Percentiles rank a stretch among this genome's conserved stretches.
Conservation (phyloP, 2,888 invertebrate species). For the Endotricha flammealis region DNA sequence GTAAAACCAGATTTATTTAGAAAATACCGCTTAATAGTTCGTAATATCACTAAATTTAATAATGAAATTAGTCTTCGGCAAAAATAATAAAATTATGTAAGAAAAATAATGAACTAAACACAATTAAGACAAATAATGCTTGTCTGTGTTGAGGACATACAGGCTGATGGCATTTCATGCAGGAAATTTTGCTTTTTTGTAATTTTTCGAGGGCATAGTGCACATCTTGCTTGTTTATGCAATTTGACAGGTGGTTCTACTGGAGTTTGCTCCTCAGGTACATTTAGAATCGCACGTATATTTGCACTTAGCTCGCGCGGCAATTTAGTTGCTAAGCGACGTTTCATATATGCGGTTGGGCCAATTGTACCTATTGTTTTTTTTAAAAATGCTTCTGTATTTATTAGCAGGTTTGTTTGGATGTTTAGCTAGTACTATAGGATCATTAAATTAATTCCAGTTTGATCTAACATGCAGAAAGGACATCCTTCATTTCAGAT, state of each 20-base stretch:
- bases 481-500: background rate
- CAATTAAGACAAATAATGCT: too few relatives aligned
- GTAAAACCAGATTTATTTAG: too few relatives aligned
- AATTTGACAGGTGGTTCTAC: slow-evolving; percentile 3
- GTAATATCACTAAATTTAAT: too few relatives aligned
- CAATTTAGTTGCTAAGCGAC: slow-evolving; percentile 2
- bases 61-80: too few relatives aligned
- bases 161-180: background rate
- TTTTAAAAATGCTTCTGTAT: slow-evolving; percentile 1
- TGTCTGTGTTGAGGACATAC: background rate
- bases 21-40: too few relatives aligned
- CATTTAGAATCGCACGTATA: slow-evolving; percentile 6
- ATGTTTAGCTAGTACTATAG: background rate
- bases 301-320: slow-evolving; percentile 1
- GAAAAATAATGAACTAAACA: too few relatives aligned
- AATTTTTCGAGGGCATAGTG: background rate
- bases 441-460: background rate
- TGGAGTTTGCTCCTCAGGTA: background rate
- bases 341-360: slow-evolving; percentile 4
- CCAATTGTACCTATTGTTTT: slow-evolving; percentile 1
- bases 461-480: slow-evolving; percentile 2
- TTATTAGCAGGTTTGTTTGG: background rate
- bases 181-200: slow-evolving; percentile 3
- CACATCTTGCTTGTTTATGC: slow-evolving; percentile 6
- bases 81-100: too few relatives aligned